Conservation (phyloP, 1,140 invertebrate genomes). For the Cydia amplana region DNA sequence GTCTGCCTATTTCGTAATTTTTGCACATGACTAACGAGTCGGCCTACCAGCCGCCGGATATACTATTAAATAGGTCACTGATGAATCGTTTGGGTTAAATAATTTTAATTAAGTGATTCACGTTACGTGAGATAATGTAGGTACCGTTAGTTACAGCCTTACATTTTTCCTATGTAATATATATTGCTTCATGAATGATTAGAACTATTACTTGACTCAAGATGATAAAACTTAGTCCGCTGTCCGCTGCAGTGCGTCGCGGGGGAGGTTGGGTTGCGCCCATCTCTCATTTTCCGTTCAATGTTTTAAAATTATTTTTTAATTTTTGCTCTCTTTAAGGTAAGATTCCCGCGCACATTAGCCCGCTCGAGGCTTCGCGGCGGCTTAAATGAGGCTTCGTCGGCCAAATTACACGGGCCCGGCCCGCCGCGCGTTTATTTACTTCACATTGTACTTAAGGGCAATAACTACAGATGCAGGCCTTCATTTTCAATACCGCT, state of each 20-base stretch:
- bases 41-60: constrained; percentile 13
- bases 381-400: constrained; percentile 72
- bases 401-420: constrained; percentile 73
- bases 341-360: constrained; percentile 62
- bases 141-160: background rate
- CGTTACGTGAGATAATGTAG: background rate
- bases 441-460: constrained; percentile 77
- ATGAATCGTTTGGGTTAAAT: constrained; percentile 32
- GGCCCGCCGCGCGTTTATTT: constrained; percentile 71
- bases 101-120: constrained; percentile 22
- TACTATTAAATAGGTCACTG: constrained; percentile 31
- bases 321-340: constrained; percentile 69
- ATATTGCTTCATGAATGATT: no score
- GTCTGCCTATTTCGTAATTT: constrained; percentile 15
- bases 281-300: constrained; percentile 69
- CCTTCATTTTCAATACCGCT: constrained; percentile 63
- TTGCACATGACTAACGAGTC: constrained; percentile 16
- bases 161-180: background rate
- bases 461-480: constrained; percentile 69
- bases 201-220: background rate
- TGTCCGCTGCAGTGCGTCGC: background rate
- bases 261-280: constrained; percentile 62
- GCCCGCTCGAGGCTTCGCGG: constrained; percentile 57
- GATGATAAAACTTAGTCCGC: background rate
- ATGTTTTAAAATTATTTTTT: constrained; percentile 71